phyloP scores from a whole-genome alignment of 2,113 vertebrate species.

The Smithornis capensis region DNA sequence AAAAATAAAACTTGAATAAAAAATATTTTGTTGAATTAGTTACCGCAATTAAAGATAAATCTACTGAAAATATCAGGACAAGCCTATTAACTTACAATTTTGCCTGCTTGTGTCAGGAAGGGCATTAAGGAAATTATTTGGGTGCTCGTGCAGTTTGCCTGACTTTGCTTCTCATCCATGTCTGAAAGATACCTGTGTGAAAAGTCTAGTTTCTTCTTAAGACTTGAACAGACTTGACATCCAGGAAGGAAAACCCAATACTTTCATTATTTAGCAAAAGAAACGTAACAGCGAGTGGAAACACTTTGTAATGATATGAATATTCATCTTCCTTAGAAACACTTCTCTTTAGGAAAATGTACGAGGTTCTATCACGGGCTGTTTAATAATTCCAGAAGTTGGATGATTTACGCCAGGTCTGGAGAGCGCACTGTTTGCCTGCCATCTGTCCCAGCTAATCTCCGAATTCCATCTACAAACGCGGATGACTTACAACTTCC shows the following conservation, averaged over 20 bases:
- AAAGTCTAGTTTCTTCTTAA: background rate
- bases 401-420: background rate
- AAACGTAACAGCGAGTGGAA: background rate
- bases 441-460: slow-evolving; percentile 50
- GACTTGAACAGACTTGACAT: background rate
- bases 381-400: background rate
- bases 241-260: background rate
- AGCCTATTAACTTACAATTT: background rate
- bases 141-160: fast-evolving
- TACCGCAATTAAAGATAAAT: background rate
- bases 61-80: background rate
- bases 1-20: background rate
- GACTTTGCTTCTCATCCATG: background rate
- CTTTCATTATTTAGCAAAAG: background rate
- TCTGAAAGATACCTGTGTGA: background rate
- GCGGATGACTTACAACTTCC: slow-evolving; percentile 4
- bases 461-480: slow-evolving; percentile 15
- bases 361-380: background rate
- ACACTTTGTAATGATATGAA: background rate
- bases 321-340: background rate
- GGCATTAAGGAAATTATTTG: background rate
- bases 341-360: background rate
- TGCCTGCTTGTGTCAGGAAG: background rate
- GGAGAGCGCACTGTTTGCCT: background rate
- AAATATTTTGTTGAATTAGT: background rate